Evolutionary conservation across 2,888 invertebrate genomes (phyloP), one percentile per base, ranked within the genome.

Genomic region (Trissoscelio sp.): DNA sequence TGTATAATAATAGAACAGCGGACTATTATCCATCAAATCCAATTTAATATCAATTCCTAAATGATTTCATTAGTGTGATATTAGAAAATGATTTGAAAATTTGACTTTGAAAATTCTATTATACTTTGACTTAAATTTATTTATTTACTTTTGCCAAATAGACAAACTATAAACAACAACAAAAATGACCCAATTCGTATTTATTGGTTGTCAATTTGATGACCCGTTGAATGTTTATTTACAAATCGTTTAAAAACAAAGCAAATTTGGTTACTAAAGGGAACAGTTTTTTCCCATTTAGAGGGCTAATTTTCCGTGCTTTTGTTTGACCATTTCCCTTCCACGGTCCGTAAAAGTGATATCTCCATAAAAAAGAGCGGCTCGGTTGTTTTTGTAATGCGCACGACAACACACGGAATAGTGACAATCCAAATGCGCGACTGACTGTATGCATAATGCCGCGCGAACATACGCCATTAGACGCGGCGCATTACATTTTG

Each of bases 401-500:
- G 4, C 48, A 53, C 39, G 53, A 48, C 69, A 37, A 53, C 28
- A 46, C 44, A 62, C 58, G 55, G 51, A 77, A 81, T 73, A 57
- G 77, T 62, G 75, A 72, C 77, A 67, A 77, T 67, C 60, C 60
- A 51, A 81, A 64, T 46, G 48, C 78, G 24, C 14, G 24, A 4
- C 53, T 37, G 34, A 5, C 48, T 55, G 53, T 55, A 67, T 77
- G 70, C 75, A 79, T 75, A 79, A 79, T 69, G 64, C 53, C 39
- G 58, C 64, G 67, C 66, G 46, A 53, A 58, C 73, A 55, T 58
- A 70, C 66, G 82, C 87, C 87, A 88, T 88, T 87, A 87, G 86
- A 87, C 81, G 84, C 82, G 85, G 82, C 67, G 86, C 85, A 85
- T 88, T 88, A 85, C 88, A 86, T 88, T 89, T 89, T 84, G 88